Evolutionary conservation across 2,888 invertebrate species (phyloP), one percentile per base, ranked within the genome.

Genomic region (Caenorhabditis sp.): DNA sequence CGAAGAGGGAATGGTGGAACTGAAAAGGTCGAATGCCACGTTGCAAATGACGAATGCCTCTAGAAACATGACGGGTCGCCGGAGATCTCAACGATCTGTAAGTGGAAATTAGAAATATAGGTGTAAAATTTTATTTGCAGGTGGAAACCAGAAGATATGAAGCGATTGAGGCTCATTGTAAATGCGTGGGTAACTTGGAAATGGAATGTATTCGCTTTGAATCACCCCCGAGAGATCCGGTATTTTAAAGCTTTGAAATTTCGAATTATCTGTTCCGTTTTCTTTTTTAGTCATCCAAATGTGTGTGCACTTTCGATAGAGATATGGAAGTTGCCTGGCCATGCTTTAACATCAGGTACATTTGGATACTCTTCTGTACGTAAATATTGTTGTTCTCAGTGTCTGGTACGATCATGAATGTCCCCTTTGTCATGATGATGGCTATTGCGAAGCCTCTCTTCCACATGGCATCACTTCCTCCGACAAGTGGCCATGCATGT

Each of bases 171-270:
- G 84, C 84, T 1, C 84, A 84, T 72, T 84, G 84, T 30, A 79
- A 82, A 62, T 84, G 84, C 55, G 73, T 83, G 20, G 84, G 84
- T 26, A 83, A 79, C 27, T 50, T 78, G 15, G 83, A 83, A 41
- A 84, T 84, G 84, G 84, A 84, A 45, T 84, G 84, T 50, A 83
- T 84, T 27, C 79, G 84, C 11, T 84, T 84, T 45, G 84, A 83
- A 39, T 79, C 77, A 7, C 83, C 82, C 3, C 84, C 84, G 15
- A 79, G 53, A 46, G 75, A 80, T 73, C 68, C 77, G n/a, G n/a
- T n/a, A 27, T 26, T 48, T 22, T 43, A 30, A 24, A 32, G 35
- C n/a, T n/a, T n/a, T 27, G 7, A 11, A 17, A 17, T 46, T 13
- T 56, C 5, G 13, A 53, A 30, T 11, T 8, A 45, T 35, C 9